phyloP scores from a whole-genome alignment of 64 coral and sea anemone genomes.

The Porites lutea region DNA sequence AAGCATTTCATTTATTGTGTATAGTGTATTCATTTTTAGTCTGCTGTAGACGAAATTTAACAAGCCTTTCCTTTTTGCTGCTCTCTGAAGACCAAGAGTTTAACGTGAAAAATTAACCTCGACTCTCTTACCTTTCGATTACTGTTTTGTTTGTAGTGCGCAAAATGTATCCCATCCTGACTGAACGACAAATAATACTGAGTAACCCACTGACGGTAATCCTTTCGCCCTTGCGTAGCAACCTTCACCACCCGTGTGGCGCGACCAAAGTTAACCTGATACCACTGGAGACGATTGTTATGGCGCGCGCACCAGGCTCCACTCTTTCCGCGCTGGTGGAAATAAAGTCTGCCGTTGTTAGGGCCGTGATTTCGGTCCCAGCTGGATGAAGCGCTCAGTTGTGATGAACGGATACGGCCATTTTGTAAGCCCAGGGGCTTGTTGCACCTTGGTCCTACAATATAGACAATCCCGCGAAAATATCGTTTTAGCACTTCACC shows the following conservation, averaged over 20 bases:
- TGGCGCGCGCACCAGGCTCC: conserved; percentile 78
- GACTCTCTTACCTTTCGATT: conserved; percentile 56
- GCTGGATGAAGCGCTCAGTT: conserved; percentile 77
- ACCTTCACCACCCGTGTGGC: conserved; percentile 74
- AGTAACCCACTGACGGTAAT: conserved; percentile 80
- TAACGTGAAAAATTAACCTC: too few species aligned
- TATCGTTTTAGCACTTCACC: too few species aligned
- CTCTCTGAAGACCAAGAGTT: too few species aligned
- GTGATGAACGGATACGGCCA: conserved; percentile 57
- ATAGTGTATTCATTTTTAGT: too few species aligned
- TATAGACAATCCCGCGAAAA: too few species aligned
- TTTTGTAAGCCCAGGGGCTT: conserved; percentile 69
- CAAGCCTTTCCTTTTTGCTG: too few species aligned
- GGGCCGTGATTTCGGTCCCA: conserved; percentile 74
- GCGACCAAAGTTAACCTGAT: conserved; percentile 62
- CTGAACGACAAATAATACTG: conserved; percentile 73
- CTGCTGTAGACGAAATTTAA: too few species aligned
- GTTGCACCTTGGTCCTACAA: conserved; percentile 79
- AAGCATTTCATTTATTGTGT: too few species aligned
- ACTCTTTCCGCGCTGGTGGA: conserved; percentile 17
- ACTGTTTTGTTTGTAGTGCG: conserved; percentile 66
- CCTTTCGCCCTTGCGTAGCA: conserved; percentile 84
- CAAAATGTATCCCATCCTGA: conserved; percentile 74
- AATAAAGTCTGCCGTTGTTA: conserved; percentile 69
- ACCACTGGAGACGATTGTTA: conserved; percentile 85